phyloP scores from a whole-genome alignment of 2,888 invertebrate genomes.

The Phania funesta region DNA sequence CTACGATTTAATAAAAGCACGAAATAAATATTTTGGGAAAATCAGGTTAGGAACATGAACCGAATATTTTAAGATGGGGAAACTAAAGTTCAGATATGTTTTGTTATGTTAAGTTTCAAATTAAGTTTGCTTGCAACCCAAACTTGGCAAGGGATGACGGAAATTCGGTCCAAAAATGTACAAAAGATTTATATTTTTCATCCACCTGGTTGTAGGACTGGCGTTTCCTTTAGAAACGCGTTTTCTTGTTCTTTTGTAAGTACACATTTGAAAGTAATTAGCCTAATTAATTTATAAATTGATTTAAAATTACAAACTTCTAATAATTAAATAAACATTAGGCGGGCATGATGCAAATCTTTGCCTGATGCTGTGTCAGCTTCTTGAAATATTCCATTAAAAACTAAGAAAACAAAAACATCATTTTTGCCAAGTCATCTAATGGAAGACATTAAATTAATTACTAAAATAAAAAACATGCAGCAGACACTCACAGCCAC shows the following conservation, averaged over 20 bases:
- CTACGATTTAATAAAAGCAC: not conserved
- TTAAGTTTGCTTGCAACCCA: too few relatives aligned
- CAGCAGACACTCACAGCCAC: not conserved
- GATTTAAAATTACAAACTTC: conserved; percentile 35
- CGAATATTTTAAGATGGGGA: too few relatives aligned
- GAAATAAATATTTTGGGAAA: not conserved
- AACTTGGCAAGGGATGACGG: too few relatives aligned
- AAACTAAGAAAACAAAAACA: conserved; percentile 21
- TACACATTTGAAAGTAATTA: too few relatives aligned
- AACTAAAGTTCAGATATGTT: too few relatives aligned
- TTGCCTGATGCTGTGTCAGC: conserved; percentile 1
- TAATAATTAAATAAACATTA: conserved; percentile 56
- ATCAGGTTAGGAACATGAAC: too few relatives aligned
- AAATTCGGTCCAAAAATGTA: too few relatives aligned
- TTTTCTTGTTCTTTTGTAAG: too few relatives aligned
- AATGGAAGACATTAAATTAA: conserved; percentile 58
- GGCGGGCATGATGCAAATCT: conserved; percentile 27
- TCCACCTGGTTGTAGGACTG: too few relatives aligned
- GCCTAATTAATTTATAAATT: conserved; percentile 19
- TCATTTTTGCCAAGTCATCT: conserved; percentile 57
- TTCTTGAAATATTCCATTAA: conserved; percentile 13
- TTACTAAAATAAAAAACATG: conserved; percentile 23
- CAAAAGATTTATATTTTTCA: too few relatives aligned
- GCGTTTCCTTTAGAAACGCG: too few relatives aligned
- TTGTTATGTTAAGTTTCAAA: too few relatives aligned